phyloP scores from a whole-genome alignment of 2,888 invertebrate genomes.

The Cataglyphis cursor region DNA sequence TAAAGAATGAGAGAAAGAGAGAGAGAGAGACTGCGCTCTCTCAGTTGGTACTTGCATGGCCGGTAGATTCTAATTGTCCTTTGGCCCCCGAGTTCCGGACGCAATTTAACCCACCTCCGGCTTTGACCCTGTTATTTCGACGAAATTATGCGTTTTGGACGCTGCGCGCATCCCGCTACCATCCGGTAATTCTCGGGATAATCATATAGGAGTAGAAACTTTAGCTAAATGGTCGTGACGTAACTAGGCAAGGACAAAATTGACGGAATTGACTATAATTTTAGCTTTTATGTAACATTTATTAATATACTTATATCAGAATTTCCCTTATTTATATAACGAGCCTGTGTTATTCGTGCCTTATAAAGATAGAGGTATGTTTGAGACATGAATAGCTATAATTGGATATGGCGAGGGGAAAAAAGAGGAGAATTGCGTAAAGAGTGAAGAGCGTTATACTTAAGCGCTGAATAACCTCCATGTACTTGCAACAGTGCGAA shows the following conservation, averaged over 20 bases:
- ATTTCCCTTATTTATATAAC: not conserved
- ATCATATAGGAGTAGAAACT: conserved; percentile 34
- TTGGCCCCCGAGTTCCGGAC: conserved; percentile 31
- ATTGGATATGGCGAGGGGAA: not conserved
- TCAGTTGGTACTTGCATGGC: conserved; percentile 34
- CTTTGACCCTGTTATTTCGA: conserved; percentile 55
- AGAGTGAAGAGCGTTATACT: not conserved
- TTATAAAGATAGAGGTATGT: not conserved
- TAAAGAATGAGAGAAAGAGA: not conserved
- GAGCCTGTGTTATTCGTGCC: not conserved
- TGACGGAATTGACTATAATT: conserved; percentile 1
- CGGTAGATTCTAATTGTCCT: conserved; percentile 43
- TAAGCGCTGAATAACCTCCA: not conserved
- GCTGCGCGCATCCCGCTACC: conserved; percentile 32
- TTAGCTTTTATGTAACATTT: conserved; percentile 2
- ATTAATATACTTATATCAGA: not conserved
- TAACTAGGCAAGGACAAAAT: not conserved
- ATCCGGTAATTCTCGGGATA: conserved; percentile 37
- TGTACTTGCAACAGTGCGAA: conserved; percentile 16
- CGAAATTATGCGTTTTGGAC: conserved; percentile 52
- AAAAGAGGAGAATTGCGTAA: not conserved
- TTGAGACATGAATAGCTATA: not conserved
- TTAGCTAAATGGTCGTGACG: conserved; percentile 27
- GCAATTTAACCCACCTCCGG: conserved; percentile 47
- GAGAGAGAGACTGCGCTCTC: conserved; percentile 14